Percentiles rank a stretch among this genome's conserved stretches.
Evolutionary conservation across 2,888 invertebrate genomes (phyloP).

Genomic region (Hyalella azteca): DNA sequence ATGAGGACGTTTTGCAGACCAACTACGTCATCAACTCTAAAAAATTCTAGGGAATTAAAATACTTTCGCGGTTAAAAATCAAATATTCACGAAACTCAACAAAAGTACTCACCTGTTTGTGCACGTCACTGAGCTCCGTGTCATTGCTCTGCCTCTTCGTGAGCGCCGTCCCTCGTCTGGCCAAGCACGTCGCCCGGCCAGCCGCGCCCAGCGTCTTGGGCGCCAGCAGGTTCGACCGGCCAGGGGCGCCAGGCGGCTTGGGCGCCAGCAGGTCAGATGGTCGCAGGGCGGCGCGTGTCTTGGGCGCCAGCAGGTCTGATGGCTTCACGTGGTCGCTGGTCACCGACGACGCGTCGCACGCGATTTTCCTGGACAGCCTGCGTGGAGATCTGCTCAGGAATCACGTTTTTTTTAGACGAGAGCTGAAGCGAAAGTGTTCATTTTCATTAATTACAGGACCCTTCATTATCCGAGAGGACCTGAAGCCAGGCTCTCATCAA

Average conservation of each 20-base stretch:
- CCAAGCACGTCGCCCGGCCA: not conserved
- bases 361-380: not conserved
- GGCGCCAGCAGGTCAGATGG: not conserved
- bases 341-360: not conserved
- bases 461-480: too few species aligned
- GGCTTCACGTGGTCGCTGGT: conserved; percentile 46
- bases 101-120: conserved; percentile 46
- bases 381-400: conserved; percentile 25
- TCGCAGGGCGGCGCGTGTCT: not conserved
- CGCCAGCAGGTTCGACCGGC: not conserved
- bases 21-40: too few species aligned
- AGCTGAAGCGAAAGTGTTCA: too few species aligned
- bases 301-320: conserved; percentile 45
- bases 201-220: not conserved
- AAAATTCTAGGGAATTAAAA: too few species aligned
- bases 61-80: too few species aligned
- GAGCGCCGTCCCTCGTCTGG: not conserved
- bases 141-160: conserved; percentile 36
- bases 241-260: not conserved
- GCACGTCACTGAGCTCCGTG: conserved; percentile 52
- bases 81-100: too few species aligned
- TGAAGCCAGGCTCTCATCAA: too few species aligned
- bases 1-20: too few species aligned
- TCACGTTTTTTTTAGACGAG: too few species aligned
- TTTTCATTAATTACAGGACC: too few species aligned